Base-by-base conservation (phyloP, 2,797 vertebrate species). In the Halcyon leucocephala region DNA sequence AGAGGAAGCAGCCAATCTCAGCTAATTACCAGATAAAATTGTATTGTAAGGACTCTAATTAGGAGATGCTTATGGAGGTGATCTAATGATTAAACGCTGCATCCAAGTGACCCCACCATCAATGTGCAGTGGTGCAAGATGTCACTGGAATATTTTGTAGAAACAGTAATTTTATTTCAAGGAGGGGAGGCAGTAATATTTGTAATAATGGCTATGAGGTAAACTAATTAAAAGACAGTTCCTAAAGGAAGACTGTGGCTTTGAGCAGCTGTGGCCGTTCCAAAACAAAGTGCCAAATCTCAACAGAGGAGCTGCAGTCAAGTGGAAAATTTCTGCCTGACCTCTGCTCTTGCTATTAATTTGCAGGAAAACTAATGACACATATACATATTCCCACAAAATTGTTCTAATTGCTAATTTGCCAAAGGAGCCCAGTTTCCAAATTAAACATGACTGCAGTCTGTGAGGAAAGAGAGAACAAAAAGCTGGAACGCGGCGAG, bases 371-470 rank as follows among this genome's bases (percentile, higher is more conserved):
- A 98, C 99, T 99, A 99, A 99, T 99, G 99, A 99, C 99, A 99
- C 98, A 99, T 98, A 99, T 99, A 99, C 99, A 99, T 99, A 99
- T 99, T 99, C 98, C 98, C 98, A 98, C 98, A 99, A 99, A 99
- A 99, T 99, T 99, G 99, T 99, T 99, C 98, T 99, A 99, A 99
- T 99, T 99, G 99, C 99, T 99, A 99, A 99, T 99, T 99, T 99
- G 98, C 99, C 98, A 97, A 99, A 99, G 98, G 99, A 99, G 98
- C 98, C 98, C 98, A 92, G 98, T 98, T 99, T 99, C 98, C 98
- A 99, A 99, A 99, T 99, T 98, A 99, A 99, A 99, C 98, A 98
- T 98, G 99, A 99, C 98, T 99, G 98, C 90, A 97, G 98, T 97
- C 98, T 97, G 98, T 87, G 97, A 98, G 97, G 97, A 98, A 98